A percentile compares a stretch with the other conserved stretches of the same genome.
These are phyloP conservation scores for Nothocercus nigrocapillus DNA, from an alignment of 2,113 vertebrate genomes.

Conservation along the genomic window DNA sequence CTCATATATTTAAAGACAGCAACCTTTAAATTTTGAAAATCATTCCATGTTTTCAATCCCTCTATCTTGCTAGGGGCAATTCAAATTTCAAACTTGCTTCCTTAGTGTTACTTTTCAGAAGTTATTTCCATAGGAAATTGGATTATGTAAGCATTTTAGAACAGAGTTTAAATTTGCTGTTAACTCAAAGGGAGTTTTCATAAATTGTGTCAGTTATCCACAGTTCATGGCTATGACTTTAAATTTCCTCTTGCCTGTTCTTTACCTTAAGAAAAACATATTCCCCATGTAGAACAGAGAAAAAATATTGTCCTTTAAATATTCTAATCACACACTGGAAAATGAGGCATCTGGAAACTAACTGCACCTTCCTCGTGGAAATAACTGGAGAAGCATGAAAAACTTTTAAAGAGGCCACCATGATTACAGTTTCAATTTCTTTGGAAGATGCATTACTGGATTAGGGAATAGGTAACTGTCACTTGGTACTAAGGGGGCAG, in stretches of 20 bases:
- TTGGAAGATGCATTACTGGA: not conserved
- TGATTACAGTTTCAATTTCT: not conserved
- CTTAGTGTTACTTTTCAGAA: not conserved
- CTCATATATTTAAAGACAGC: not conserved
- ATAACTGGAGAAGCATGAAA: not conserved
- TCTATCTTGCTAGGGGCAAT: not conserved
- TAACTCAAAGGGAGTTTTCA: constrained; percentile 8
- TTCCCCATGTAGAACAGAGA: not conserved
- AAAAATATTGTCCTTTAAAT: not conserved
- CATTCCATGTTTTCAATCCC: not conserved
- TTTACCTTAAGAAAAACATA: not conserved
- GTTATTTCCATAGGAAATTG: not conserved
- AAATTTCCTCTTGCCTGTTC: not conserved
- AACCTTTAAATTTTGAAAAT: not conserved
- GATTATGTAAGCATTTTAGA: not conserved
- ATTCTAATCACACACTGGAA: not conserved
- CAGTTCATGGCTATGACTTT: not conserved
- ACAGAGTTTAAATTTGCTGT: not conserved
- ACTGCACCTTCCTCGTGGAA: not conserved
- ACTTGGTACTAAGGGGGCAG: not conserved
- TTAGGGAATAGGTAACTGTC: not conserved
- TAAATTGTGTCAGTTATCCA: not conserved
- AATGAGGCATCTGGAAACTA: not conserved
- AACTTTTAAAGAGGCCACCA: not conserved
- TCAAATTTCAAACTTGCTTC: not conserved